Evolutionary conservation across 2,888 invertebrate species (phyloP).

Genomic region (Ischnus inquisitorius): DNA sequence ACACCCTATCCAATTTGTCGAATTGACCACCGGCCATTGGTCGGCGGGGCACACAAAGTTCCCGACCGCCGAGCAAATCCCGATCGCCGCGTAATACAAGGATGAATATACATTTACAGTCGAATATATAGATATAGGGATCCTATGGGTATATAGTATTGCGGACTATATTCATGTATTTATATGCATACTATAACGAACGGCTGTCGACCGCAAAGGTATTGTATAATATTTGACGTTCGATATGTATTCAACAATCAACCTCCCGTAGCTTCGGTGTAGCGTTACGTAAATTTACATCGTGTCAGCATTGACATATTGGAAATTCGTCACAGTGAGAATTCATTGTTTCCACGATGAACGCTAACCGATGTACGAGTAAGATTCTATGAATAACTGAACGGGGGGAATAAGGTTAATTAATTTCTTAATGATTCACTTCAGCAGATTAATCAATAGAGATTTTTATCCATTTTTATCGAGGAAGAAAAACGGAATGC

Average conservation of each 20-base stretch:
- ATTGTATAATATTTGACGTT: constrained; percentile 43
- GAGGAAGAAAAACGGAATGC: too few relatives aligned
- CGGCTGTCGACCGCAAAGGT: constrained; percentile 31
- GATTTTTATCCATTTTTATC: too few relatives aligned
- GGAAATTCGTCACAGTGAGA: background rate
- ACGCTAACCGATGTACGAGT: background rate
- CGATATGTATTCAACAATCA: constrained; percentile 20
- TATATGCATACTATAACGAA: background rate
- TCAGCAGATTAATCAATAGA: too few relatives aligned
- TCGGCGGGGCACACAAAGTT: constrained; percentile 31
- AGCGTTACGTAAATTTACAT: background rate
- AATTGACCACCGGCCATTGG: constrained; percentile 21
- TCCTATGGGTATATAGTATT: too few relatives aligned
- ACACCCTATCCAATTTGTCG: constrained; percentile 9
- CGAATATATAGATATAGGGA: background rate
- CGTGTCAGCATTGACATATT: background rate
- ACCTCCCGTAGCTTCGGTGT: background rate
- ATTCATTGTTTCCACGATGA: background rate
- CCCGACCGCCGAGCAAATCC: constrained; percentile 34
- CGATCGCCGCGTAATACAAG: constrained; percentile 10
- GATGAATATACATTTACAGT: constrained; percentile 19
- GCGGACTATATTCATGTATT: too few relatives aligned
- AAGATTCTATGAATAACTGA: background rate
- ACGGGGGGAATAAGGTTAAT: background rate
- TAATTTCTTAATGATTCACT: too few relatives aligned